Evolutionary conservation across 92 coral and sea anemone species (phyloP), one percentile per base, ranked within the genome.

Genomic region (Porites lobata): DNA sequence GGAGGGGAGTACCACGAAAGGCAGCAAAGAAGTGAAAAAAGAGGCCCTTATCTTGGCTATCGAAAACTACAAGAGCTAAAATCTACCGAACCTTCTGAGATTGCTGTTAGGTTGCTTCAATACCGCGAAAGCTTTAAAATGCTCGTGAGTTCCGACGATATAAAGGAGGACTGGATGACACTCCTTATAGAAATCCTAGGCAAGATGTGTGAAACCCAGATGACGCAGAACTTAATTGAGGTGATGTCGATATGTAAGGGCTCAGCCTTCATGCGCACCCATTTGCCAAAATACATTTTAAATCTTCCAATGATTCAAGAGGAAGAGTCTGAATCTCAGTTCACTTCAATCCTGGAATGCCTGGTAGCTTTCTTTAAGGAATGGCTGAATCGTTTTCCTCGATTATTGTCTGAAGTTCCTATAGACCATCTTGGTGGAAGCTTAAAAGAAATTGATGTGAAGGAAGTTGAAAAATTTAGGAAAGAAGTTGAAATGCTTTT

Each of bases 91-190:
- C 83, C 95, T 13, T 78, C 90, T 12, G 85, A 90, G 18, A 82
- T 90, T 53, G 91, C 90, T 38, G 73, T 66, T 63, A 84, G 66
- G 7, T 80, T 93, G 9, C 82, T 93, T 17, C 52, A 58, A 59
- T 93, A 63, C 76, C 88, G 89, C 24, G 90, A 90, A 59, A 90
- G 94, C 72, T 93, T 90, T 68, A 67, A 82, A 70, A 71, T 56
- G 21, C 80, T 93, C 32, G 70, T 93, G 10, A 72, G 65, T 11
- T 88, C 94, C 47, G 94, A 86, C 13, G 83, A 67, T 13, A 87
- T 95, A 26, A 91, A 87, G 53, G 94, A 94, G 69, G 98, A 95
- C 71, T 95, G 94, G 94, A 79, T 95, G 26, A 79, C 77, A n/a
- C 65, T 95, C 61, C 72, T 95, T 18, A 85, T 87, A 32, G 90